Conservation (phyloP, 2,888 invertebrate species). For the Tridacna crocea region DNA sequence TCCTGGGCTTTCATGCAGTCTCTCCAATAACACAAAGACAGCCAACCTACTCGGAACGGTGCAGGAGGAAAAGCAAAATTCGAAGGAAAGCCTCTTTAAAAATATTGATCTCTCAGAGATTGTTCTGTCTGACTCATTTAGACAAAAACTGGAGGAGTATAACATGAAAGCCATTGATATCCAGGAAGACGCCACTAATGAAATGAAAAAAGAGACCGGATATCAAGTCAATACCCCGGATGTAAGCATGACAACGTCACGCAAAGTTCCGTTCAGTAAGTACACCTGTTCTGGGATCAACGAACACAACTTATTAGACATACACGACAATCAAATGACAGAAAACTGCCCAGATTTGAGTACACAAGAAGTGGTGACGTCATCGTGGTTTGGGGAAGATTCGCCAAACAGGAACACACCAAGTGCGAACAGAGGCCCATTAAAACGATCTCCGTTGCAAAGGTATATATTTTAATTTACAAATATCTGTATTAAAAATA, state of each 20-base stretch:
- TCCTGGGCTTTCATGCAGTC: neutral
- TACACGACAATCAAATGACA: neutral
- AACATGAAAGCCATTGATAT: neutral
- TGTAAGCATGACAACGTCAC: neutral
- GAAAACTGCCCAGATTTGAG: no score
- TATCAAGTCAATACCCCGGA: neutral
- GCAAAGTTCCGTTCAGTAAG: neutral
- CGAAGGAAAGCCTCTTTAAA: constrained; percentile 18
- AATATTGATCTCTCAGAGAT: neutral
- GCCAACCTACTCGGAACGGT: constrained; percentile 19
- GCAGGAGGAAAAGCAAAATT: constrained; percentile 24
- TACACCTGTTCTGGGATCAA: constrained; percentile 21
- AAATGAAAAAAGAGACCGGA: neutral
- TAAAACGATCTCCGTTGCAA: neutral
- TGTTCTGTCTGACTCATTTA: neutral
- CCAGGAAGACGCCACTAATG: neutral
- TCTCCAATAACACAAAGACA: neutral
- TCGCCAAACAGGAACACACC: neutral
- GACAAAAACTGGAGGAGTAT: constrained; percentile 3
- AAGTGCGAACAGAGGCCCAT: neutral
- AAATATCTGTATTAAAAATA: no score
- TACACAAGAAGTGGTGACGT: neutral
- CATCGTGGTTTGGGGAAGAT: constrained; percentile 1
- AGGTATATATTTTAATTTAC: neutral
- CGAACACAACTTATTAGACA: constrained; percentile 11